These are phyloP conservation scores for Pseudotriccus pelzelni DNA, from an alignment of 2,797 vertebrate genomes.

Conservation along the genomic window DNA sequence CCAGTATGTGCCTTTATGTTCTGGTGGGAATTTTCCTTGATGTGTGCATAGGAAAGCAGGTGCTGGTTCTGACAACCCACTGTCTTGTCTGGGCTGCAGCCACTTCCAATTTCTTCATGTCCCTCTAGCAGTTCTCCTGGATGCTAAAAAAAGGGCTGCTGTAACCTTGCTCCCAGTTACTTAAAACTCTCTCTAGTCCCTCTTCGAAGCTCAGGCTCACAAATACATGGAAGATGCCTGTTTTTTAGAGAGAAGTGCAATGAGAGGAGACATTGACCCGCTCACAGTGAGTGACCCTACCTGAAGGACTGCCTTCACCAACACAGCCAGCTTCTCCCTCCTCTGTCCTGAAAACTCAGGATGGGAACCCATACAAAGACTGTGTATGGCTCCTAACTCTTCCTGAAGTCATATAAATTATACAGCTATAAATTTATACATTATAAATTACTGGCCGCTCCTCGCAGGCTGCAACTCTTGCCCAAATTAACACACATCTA, in stretches of 20 bases:
- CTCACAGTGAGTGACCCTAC: accelerated
- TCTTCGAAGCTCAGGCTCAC: background rate
- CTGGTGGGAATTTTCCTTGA: background rate
- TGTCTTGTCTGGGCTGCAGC: background rate
- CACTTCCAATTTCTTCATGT: background rate
- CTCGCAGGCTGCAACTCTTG: accelerated
- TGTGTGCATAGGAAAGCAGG: background rate
- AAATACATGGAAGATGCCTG: background rate
- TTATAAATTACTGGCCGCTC: background rate
- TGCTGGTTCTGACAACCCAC: background rate
- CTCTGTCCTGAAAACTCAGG: background rate
- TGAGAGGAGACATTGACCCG: background rate
- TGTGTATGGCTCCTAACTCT: background rate
- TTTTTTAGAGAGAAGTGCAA: background rate
- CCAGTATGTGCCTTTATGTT: background rate
- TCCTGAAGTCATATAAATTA: background rate
- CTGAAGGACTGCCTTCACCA: background rate
- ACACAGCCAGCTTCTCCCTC: background rate
- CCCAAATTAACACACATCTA: background rate
- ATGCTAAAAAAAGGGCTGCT: background rate
- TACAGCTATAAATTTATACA: background rate
- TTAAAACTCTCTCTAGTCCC: background rate
- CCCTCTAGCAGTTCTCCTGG: background rate
- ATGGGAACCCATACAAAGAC: background rate
- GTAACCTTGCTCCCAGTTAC: background rate